Percentiles rank a stretch among this genome's conserved stretches.
Evolutionary conservation across 2,797 vertebrate genomes (phyloP).

Genomic region (Anolis apletophallus): DNA sequence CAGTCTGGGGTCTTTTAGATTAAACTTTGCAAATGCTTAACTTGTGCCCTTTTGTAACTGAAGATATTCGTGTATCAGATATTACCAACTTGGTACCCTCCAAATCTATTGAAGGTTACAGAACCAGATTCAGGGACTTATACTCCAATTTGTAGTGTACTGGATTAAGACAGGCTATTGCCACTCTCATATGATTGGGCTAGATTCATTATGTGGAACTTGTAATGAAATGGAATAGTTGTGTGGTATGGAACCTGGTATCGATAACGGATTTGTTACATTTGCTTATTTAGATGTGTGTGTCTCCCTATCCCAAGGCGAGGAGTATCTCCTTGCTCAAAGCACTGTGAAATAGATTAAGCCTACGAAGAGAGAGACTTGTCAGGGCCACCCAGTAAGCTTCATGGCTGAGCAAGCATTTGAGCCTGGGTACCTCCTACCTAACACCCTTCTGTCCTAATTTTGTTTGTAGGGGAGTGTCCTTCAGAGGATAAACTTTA

Average conservation of each 20-base stretch:
- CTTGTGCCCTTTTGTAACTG: neutral
- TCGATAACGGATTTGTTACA: neutral
- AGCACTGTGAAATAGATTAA: slow-evolving; percentile 6
- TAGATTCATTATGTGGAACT: neutral
- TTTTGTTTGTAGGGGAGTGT: neutral
- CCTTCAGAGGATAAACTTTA: neutral
- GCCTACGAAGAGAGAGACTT: neutral
- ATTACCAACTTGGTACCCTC: too few relatives aligned
- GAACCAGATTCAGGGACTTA: neutral
- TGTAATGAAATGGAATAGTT: neutral
- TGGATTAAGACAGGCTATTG: neutral
- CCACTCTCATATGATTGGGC: neutral
- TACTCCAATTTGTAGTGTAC: neutral
- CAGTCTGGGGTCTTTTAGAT: neutral
- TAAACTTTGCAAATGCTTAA: neutral
- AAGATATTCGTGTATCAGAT: neutral
- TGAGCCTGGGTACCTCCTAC: neutral
- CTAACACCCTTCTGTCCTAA: neutral
- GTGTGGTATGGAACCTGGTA: neutral
- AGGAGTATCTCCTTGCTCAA: neutral
- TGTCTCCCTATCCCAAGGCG: neutral
- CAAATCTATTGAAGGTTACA: neutral
- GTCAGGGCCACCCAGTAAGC: neutral
- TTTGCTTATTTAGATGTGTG: neutral
- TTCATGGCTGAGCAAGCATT: slow-evolving; percentile 10